Evolutionary conservation across 2,888 invertebrate species (phyloP).

Genomic region (Gortyna flavago): DNA sequence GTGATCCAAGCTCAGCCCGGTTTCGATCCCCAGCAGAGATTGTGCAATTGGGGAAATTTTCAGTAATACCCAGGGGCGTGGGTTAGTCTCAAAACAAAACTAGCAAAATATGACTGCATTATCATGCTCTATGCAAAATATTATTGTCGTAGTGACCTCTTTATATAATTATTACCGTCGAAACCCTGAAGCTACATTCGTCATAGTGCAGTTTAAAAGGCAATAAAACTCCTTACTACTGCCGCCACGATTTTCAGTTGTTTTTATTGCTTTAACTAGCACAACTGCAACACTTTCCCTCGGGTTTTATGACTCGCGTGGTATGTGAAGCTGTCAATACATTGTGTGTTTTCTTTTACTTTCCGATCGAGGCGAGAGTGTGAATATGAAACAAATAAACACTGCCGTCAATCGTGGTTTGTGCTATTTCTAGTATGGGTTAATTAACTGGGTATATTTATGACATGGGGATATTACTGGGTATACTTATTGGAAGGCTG

Average conservation of each 20-base stretch:
- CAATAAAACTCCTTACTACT: conserved; percentile 27
- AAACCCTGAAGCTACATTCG: conserved; percentile 22
- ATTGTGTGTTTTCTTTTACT: conserved; percentile 39
- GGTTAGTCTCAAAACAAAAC: not conserved
- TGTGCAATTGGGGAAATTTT: not conserved
- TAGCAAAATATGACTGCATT: not conserved
- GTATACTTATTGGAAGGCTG: too few relatives aligned
- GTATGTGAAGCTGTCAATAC: conserved; percentile 38
- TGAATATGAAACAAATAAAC: conserved; percentile 28
- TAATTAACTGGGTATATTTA: conserved; percentile 4
- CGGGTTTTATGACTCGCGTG: conserved; percentile 44
- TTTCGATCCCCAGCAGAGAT: not conserved
- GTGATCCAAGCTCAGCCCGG: not conserved
- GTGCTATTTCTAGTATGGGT: conserved; percentile 17
- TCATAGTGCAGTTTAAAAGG: conserved; percentile 42
- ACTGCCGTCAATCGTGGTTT: not conserved
- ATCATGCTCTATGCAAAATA: conserved; percentile 1
- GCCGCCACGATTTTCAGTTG: conserved; percentile 31
- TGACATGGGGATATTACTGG: too few relatives aligned
- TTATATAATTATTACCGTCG: conserved; percentile 6
- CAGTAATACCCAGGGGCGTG: not conserved
- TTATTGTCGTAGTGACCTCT: conserved; percentile 24
- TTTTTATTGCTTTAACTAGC: conserved; percentile 25
- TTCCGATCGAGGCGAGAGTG: conserved; percentile 22
- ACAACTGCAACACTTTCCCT: conserved; percentile 41